phyloP scores from a whole-genome alignment of 2,888 invertebrate species.

The Coleophora deauratella region DNA sequence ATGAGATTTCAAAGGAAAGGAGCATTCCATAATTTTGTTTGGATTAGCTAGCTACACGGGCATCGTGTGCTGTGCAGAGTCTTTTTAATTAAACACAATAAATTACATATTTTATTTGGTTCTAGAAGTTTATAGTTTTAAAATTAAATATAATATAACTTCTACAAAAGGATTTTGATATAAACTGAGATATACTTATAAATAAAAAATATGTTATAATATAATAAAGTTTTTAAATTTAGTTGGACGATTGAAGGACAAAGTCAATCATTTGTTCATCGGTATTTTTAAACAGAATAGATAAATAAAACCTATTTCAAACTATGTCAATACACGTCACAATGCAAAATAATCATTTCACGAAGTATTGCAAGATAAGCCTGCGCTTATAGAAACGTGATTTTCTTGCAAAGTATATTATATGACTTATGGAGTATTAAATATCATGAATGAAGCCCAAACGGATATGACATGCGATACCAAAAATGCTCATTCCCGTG shows the following conservation, averaged over 20 bases:
- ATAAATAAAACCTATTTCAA: neutral
- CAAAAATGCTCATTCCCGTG: slow-evolving; percentile 4
- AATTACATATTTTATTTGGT: too few relatives aligned
- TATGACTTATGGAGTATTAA: slow-evolving; percentile 17
- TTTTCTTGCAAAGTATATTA: slow-evolving; percentile 1
- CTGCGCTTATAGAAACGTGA: neutral
- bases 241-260: too few relatives aligned
- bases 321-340: neutral
- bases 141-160: too few relatives aligned
- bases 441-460: slow-evolving; percentile 20
- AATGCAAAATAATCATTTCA: neutral
- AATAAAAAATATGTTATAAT: too few relatives aligned
- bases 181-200: too few relatives aligned
- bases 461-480: slow-evolving; percentile 18
- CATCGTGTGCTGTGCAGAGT: too few relatives aligned
- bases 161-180: too few relatives aligned
- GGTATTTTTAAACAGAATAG: too few relatives aligned
- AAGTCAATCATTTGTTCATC: too few relatives aligned
- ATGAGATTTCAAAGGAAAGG: slow-evolving; percentile 27
- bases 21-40: slow-evolving; percentile 10
- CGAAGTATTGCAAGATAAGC: neutral
- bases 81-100: too few relatives aligned
- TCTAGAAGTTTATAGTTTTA: too few relatives aligned
- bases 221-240: too few relatives aligned
- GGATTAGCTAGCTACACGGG: neutral